Evolutionary conservation across 1,140 invertebrate genomes (phyloP).

Genomic region (Rhysida immarginata): DNA sequence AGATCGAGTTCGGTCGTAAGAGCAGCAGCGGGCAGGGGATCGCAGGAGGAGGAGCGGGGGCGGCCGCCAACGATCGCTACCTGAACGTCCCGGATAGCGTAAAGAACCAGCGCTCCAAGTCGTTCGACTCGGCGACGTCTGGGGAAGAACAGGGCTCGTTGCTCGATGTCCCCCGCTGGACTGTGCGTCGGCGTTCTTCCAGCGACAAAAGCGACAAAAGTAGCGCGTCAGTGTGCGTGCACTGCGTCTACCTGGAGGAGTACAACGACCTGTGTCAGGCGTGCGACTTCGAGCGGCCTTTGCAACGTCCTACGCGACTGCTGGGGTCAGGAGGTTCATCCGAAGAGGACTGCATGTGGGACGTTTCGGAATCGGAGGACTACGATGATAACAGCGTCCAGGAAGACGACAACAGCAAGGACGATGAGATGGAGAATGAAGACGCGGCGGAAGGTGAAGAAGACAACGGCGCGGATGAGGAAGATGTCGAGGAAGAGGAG

Average conservation of each 20-base stretch:
- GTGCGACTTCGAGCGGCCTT: slow-evolving; percentile 6
- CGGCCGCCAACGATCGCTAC: background rate
- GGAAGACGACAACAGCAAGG: no score
- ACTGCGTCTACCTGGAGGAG: slow-evolving; percentile 19
- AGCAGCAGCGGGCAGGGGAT: slow-evolving; percentile 17
- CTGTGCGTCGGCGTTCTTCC: slow-evolving; percentile 12
- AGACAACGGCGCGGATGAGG: slow-evolving; percentile 12
- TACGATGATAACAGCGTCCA: no score
- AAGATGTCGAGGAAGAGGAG: slow-evolving; percentile 6
- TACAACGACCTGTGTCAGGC: slow-evolving; percentile 5
- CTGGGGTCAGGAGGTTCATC: slow-evolving; percentile 9
- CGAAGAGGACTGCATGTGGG: no score
- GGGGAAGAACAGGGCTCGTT: background rate
- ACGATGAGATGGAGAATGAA: no score
- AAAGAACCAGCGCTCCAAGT: slow-evolving; percentile 48
- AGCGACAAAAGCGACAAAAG: background rate
- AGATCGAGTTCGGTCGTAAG: slow-evolving; percentile 63
- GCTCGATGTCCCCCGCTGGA: slow-evolving; percentile 17
- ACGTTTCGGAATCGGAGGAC: no score
- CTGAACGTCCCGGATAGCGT: slow-evolving; percentile 19
- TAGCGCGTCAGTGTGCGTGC: slow-evolving; percentile 13
- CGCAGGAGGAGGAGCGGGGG: slow-evolving; percentile 1
- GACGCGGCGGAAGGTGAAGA: slow-evolving; percentile 12
- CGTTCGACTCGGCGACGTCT: slow-evolving; percentile 54
- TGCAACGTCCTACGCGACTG: slow-evolving; percentile 9